These are phyloP conservation scores for Pharmacophagus antenor DNA, from an alignment of 2,888 invertebrate species.

Conservation along the genomic window DNA sequence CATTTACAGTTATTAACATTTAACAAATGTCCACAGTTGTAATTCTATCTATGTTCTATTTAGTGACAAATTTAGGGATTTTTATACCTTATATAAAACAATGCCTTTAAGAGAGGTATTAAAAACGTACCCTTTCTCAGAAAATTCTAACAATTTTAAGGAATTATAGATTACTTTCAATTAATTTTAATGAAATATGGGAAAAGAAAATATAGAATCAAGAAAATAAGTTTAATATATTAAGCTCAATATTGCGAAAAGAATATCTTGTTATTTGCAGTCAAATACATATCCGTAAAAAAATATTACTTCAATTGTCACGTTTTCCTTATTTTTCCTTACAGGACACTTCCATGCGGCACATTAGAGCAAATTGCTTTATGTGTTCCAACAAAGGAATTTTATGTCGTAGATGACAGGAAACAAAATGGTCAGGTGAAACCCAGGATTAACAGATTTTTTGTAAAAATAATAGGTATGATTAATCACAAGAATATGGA, in stretches of 20 bases:
- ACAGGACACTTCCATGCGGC: constrained; percentile 24
- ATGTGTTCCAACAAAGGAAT: constrained; percentile 18
- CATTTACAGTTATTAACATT: too few relatives aligned
- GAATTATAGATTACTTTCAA: too few relatives aligned
- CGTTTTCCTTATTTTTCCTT: constrained; percentile 26
- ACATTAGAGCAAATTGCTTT: constrained; percentile 28
- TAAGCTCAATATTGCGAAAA: too few relatives aligned
- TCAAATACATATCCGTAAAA: neutral
- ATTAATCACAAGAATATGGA: neutral
- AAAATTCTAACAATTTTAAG: too few relatives aligned
- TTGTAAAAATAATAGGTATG: neutral
- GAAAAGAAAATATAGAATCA: too few relatives aligned
- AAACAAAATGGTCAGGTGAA: neutral
- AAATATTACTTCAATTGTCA: neutral
- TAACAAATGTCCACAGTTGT: too few relatives aligned
- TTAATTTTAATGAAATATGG: too few relatives aligned
- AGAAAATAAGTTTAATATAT: neutral
- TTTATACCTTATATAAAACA: too few relatives aligned
- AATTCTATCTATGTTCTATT: too few relatives aligned
- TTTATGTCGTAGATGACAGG: constrained; percentile 6
- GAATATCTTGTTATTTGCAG: neutral
- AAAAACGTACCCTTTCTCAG: too few relatives aligned
- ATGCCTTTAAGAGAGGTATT: too few relatives aligned
- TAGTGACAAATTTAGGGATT: too few relatives aligned
- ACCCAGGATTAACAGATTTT: neutral